Base-by-base conservation (phyloP, 2,888 invertebrate species). In the Creontiades dilutus region DNA sequence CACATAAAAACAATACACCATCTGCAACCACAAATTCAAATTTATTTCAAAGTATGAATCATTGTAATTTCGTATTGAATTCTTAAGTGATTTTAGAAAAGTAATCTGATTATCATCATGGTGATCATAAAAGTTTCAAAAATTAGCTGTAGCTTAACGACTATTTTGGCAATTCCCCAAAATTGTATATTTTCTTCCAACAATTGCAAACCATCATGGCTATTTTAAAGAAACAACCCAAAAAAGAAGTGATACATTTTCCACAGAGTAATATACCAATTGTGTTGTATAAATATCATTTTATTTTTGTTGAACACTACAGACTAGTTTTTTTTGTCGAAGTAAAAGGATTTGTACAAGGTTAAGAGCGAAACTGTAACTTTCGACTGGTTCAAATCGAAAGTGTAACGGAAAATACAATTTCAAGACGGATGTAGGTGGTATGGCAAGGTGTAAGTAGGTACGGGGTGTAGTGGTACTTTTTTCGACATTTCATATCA, bases 1-100 rank as follows among this genome's bases (percentile, higher is more conserved):
- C 7, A 37, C 37, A 37, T 37, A 4, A 7, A 37, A 37, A 37
- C 2, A 37, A 4, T 37, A 37, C 37, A 37, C 37, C 37, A 37
- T 2, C 61, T 48, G 78, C 80, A 88, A 88, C 80, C 80, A 52
- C 88, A 76, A 86, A 86, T 75, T 76, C 76, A 88, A 88, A 78
- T 88, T 88, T 88, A 88, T 88, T 86, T 88, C 88, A 88, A 88
- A 88, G 76, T 78, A 88, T 78, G 88, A 76, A 88, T 88, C 76
- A 88, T 78, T 88, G 80, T 11, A 88, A 88, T 52, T 48, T 55
- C 52, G 78, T 76, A 78, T 46, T 80, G 52, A 80, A 88, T 75
- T 55, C 37, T 78, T 80, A 88, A 78, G 88, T 88, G 88, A 88
- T 55, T 88, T 78, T 55, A 88, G 52, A 78, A 88, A 88, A 88